These are phyloP conservation scores for Drosophila fungiperda DNA, from an alignment of 2,888 invertebrate genomes.

Conservation along the genomic window DNA sequence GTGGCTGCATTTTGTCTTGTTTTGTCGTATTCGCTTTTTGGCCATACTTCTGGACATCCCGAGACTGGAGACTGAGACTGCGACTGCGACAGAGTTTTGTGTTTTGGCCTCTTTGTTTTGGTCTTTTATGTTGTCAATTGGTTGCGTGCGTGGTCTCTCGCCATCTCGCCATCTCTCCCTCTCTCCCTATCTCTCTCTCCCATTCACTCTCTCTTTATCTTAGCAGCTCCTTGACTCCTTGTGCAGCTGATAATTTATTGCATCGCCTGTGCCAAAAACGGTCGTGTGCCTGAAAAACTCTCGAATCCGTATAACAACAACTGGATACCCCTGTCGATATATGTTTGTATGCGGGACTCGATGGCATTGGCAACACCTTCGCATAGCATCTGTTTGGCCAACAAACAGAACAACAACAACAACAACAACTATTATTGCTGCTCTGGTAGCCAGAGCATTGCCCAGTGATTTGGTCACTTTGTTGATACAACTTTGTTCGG, in stretches of 20 bases:
- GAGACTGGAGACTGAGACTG: conserved; percentile 18
- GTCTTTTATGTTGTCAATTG: conserved; percentile 71
- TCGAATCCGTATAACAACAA: conserved; percentile 33
- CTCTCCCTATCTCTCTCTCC: conserved; percentile 36
- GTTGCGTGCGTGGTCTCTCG: conserved; percentile 64
- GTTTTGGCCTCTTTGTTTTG: conserved; percentile 43
- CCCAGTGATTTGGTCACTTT: conserved; percentile 73
- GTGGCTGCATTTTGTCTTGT: conserved; percentile 64
- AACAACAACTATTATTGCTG: conserved; percentile 52
- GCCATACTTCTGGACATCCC: conserved; percentile 71
- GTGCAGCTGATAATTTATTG: conserved; percentile 79
- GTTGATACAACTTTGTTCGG: conserved; percentile 76
- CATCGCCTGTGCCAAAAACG: conserved; percentile 74
- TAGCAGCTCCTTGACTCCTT: conserved; percentile 39
- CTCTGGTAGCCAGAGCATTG: conserved; percentile 62
- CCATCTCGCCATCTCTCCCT: conserved; percentile 57
- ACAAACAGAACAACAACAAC: conserved; percentile 30
- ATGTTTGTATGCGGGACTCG: conserved; percentile 59
- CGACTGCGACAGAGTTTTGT: conserved; percentile 29
- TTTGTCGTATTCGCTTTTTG: conserved; percentile 44
- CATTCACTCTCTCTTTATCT: conserved; percentile 13
- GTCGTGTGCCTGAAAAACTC: conserved; percentile 75
- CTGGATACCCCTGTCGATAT: conserved; percentile 42
- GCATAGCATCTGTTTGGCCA: conserved; percentile 63
- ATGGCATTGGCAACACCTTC: conserved; percentile 69